phyloP scores from a whole-genome alignment of 2,797 vertebrate genomes.

The Melanotaenia maccullochi region DNA sequence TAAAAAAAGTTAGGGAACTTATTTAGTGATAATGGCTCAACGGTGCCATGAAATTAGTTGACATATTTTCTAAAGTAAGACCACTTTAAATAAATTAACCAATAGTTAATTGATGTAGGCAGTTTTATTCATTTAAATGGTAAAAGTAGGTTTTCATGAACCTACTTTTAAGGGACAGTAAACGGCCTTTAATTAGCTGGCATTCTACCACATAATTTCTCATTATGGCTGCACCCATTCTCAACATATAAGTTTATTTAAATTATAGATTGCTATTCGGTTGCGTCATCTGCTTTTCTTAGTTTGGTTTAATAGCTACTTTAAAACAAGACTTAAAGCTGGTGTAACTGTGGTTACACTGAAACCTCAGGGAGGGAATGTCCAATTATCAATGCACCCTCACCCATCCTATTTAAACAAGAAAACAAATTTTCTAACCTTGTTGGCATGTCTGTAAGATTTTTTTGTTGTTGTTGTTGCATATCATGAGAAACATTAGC shows the following conservation, averaged over 20 bases:
- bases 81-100: no score
- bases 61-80: background rate
- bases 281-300: constrained; percentile 46
- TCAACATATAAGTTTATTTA: constrained; percentile 47
- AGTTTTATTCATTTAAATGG: constrained; percentile 11
- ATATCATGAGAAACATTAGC: no score
- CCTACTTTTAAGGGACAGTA: constrained; percentile 13
- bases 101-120: background rate
- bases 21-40: background rate
- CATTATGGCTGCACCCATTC: constrained; percentile 54
- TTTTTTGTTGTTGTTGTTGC: background rate
- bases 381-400: background rate
- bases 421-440: background rate
- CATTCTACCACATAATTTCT: constrained; percentile 50
- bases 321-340: constrained; percentile 37
- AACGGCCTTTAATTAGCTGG: constrained; percentile 59
- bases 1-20: no score
- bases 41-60: background rate
- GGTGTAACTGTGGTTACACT: constrained; percentile 17
- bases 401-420: background rate
- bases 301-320: constrained; percentile 59
- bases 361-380: constrained; percentile 22
- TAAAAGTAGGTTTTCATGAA: constrained; percentile 19
- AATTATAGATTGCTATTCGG: constrained; percentile 66
- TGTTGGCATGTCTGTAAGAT: background rate